These are phyloP conservation scores for Chymomyza amoena DNA, from an alignment of 2,888 invertebrate genomes.

Conservation along the genomic window DNA sequence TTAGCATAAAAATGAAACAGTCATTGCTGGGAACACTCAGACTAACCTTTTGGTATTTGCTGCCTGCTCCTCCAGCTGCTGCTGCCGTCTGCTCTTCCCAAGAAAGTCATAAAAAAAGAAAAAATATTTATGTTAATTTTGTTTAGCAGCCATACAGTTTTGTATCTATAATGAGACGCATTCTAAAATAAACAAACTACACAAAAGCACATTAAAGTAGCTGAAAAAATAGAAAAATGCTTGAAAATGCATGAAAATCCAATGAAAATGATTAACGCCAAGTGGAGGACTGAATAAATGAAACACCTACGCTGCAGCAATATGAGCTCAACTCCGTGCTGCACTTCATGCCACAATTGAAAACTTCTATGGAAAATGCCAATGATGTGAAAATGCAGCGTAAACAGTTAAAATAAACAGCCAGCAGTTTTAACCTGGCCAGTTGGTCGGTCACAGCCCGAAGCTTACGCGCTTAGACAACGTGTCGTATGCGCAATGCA, in stretches of 20 bases:
- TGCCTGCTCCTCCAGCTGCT: slow-evolving; percentile 5
- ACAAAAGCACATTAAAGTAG: background rate
- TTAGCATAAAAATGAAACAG: slow-evolving; percentile 63
- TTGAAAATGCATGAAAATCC: slow-evolving; percentile 43
- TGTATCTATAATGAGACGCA: slow-evolving; percentile 64
- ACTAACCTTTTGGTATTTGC: slow-evolving; percentile 1
- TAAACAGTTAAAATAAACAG: slow-evolving; percentile 62
- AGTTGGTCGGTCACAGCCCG: slow-evolving; percentile 24
- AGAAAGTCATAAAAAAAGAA: slow-evolving; percentile 55
- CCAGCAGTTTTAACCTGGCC: slow-evolving; percentile 17
- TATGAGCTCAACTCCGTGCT: background rate
- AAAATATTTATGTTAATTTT: slow-evolving; percentile 68
- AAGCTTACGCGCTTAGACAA: slow-evolving; percentile 41
- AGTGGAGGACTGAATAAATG: background rate
- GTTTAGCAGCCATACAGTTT: slow-evolving; percentile 57
- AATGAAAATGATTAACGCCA: slow-evolving; percentile 68
- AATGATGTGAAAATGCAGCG: slow-evolving; percentile 62
- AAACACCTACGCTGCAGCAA: slow-evolving; percentile 4
- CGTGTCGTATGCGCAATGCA: slow-evolving; percentile 58
- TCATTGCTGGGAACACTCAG: slow-evolving; percentile 43
- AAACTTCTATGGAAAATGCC: slow-evolving; percentile 55
- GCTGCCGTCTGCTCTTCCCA: slow-evolving; percentile 38
- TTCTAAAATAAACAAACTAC: slow-evolving; percentile 52
- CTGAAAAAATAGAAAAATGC: background rate
- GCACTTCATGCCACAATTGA: slow-evolving; percentile 59